Evolutionary conservation across 1,140 invertebrate genomes (phyloP), one percentile per base, ranked within the genome.

Genomic region (Leucophenga varia): DNA sequence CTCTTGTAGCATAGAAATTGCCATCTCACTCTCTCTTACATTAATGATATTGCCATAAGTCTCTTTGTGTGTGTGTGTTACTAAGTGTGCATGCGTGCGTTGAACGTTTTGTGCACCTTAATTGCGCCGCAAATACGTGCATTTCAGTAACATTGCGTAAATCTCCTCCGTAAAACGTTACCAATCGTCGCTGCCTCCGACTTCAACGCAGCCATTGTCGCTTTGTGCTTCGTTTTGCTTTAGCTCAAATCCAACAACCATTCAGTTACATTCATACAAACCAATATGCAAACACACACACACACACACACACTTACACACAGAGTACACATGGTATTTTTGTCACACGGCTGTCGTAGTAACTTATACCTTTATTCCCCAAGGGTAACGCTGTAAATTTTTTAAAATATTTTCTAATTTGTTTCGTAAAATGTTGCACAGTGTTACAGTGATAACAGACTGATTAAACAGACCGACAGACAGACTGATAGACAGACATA

Each of bases 81-180:
- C 6, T 28, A 28, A 28, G 25, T 34, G 32, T 34, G 12, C 51
- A 49, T 55, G 51, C 47, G 52, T 43, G 49, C 41, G 43, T 31
- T 48, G 43, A 22, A 43, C 49, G 52, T 47, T 51, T 43, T 55
- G 52, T 59, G 57, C 37, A 47, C 34, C 58, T 48, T 60, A 59
- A 61, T 61, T 56, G 54, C 54, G 54, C 50, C 50, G 48, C 54
- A 61, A 60, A 60, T 56, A 54, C 58, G 58, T 54, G 58, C 40
- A 43, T 39, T 38, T 48, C 41, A 47, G 44, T 37, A 48, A 49
- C n/a, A n/a, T n/a, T n/a, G n/a, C n/a, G n/a, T n/a, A n/a, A n/a
- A n/a, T n/a, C n/a, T n/a, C n/a, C 43, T 51, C 42, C 32, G 16
- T 14, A 34, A n/a, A 14, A 7, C 12, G 32, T 34, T 34, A 34